Evolutionary conservation across 2,797 vertebrate genomes (phyloP), one percentile per base, ranked within the genome.

Genomic region (Falco biarmicus): DNA sequence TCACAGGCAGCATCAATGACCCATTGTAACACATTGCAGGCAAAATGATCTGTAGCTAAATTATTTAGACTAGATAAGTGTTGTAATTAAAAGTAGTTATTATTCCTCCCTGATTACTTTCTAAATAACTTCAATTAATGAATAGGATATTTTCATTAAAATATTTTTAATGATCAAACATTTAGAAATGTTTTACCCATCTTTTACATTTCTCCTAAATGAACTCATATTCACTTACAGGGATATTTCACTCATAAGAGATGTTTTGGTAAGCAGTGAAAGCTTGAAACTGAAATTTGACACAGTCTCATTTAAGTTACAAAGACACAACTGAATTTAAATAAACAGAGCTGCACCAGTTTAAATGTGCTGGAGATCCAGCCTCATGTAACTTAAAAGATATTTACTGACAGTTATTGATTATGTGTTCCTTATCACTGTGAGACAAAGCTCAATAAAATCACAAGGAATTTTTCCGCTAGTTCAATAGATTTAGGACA

Each of bases 71-170:
- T 64, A 83, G 57, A 69, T 9, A 6, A 39, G 47, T 82, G 34
- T n/a, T 88, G n/a, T 81, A 90, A 95, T 93, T 92, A 90, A 91
- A 86, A 81, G 26, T 26, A 84, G 37, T 59, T 74, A 34, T 48
- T 53, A 86, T 84, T 87, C 50, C 31, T 90, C 25, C 13, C n/a
- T 73, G 50, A 85, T 73, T 77, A 37, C 15, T 73, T 93, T 37
- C 32, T 48, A 61, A 57, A 83, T 4, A 91, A 78, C 31, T 50
- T 57, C 61, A 73, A 34, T 51, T 39, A 88, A 78, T 75, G 12
- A 81, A 41, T 6, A 85, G 29, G 16, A 32, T 39, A 12, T 75
- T 60, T 91, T 87, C 10, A 60, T 75, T 71, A 87, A 68, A 43
- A 39, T 66, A 69, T 48, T 90, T 96, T 68, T 61, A 57, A 54